phyloP scores from a whole-genome alignment of 2,888 invertebrate genomes.

The Exephanes ischioxanthus region DNA sequence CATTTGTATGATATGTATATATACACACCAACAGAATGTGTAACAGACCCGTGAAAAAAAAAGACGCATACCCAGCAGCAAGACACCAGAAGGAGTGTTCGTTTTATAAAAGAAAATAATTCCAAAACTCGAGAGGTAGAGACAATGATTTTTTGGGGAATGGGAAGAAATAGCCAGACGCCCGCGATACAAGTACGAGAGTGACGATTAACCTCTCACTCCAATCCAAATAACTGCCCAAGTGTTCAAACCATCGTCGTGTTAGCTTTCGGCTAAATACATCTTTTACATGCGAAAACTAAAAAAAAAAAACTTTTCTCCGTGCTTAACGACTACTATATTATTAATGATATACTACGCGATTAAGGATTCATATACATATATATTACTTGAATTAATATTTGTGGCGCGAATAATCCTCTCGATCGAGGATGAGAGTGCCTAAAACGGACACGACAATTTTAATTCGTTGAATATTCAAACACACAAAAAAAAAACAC shows the following conservation, averaged over 20 bases:
- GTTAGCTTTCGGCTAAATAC: conserved; percentile 36
- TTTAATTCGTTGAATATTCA: background rate
- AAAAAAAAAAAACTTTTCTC: conserved; percentile 18
- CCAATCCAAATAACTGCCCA: conserved; percentile 67
- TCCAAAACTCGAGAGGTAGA: conserved; percentile 48
- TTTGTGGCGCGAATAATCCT: conserved; percentile 41
- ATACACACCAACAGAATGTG: conserved; percentile 44
- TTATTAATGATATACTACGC: conserved; percentile 41
- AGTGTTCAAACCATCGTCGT: conserved; percentile 69
- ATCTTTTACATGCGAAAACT: conserved; percentile 59
- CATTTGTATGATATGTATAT: conserved; percentile 66
- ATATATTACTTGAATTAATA: conserved; percentile 9
- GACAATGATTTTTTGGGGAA: conserved; percentile 28
- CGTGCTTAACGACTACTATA: conserved; percentile 29
- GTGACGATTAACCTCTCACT: conserved; percentile 46
- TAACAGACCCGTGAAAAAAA: conserved; percentile 17
- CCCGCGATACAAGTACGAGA: conserved; percentile 42
- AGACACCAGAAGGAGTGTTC: conserved; percentile 8
- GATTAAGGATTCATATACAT: conserved; percentile 40
- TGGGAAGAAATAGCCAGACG: conserved; percentile 10
- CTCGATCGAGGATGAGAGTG: conserved; percentile 37
- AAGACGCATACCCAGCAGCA: conserved; percentile 33
- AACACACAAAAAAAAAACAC: conserved; percentile 4
- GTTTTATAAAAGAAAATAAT: conserved; percentile 2
- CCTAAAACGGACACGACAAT: conserved; percentile 27